These are phyloP conservation scores for Myoxocephalus aenaeus DNA, from an alignment of 2,797 vertebrate species.

Conservation along the genomic window DNA sequence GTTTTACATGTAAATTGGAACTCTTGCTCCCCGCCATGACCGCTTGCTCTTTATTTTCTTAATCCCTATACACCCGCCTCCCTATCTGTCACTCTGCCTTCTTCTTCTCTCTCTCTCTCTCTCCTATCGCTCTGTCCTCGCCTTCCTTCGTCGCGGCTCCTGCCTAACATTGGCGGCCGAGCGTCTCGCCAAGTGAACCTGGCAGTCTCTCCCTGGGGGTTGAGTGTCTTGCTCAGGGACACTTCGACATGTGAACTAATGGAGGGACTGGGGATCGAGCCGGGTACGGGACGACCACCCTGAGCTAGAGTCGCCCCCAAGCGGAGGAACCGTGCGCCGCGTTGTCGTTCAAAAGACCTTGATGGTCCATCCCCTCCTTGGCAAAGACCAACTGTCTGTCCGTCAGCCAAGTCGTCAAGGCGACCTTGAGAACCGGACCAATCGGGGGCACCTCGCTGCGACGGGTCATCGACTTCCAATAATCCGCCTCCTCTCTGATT, in stretches of 20 bases:
- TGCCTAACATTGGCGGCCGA: not conserved
- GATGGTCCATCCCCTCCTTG: slow-evolving; percentile 31
- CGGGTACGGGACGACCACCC: too few species aligned
- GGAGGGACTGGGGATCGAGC: too few species aligned
- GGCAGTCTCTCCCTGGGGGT: not conserved
- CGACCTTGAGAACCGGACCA: slow-evolving; percentile 63
- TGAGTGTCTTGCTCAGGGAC: too few species aligned
- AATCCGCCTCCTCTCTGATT: slow-evolving; percentile 43
- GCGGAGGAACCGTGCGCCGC: slow-evolving; percentile 69
- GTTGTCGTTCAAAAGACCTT: slow-evolving; percentile 59
- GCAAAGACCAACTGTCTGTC: slow-evolving; percentile 40
- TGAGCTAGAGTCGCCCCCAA: too few species aligned
- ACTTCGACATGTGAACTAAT: too few species aligned
- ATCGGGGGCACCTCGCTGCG: slow-evolving; percentile 42
- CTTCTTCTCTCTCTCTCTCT: slow-evolving; percentile 9
- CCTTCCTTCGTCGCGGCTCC: slow-evolving; percentile 24
- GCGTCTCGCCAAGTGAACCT: slow-evolving; percentile 30
- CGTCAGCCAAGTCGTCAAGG: slow-evolving; percentile 43
- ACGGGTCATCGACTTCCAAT: slow-evolving; percentile 64
- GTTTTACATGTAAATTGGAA: slow-evolving; percentile 42
- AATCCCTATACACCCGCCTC: slow-evolving; percentile 7
- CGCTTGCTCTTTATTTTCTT: slow-evolving; percentile 1
- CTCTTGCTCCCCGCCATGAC: not conserved
- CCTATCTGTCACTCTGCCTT: slow-evolving; percentile 12
- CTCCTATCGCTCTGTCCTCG: slow-evolving; percentile 3